Conservation (phyloP, 2,888 invertebrate species). For the Mimachlamys varia region DNA sequence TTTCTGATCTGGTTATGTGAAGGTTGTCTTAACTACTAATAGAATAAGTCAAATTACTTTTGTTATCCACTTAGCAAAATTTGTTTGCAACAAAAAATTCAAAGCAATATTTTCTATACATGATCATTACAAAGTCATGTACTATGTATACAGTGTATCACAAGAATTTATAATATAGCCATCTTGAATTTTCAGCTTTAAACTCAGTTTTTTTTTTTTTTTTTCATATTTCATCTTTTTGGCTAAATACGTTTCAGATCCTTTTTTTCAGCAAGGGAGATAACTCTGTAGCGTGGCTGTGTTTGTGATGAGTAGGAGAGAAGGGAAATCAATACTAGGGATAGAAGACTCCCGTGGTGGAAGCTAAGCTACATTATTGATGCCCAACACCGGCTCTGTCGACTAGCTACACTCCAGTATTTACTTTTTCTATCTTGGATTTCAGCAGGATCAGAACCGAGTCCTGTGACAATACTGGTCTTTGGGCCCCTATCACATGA, state of each 20-base stretch:
- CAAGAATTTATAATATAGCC: neutral
- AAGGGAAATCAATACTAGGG: neutral
- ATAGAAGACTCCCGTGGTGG: neutral
- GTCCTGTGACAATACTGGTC: conserved; percentile 21
- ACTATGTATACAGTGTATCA: neutral
- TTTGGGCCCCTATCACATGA: neutral
- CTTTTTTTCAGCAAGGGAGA: neutral
- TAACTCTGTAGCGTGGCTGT: neutral
- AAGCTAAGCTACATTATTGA: conserved; percentile 34
- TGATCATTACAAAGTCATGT: no score
- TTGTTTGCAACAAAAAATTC: neutral
- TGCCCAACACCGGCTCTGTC: conserved; percentile 13
- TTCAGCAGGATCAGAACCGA: neutral
- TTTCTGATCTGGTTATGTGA: neutral
- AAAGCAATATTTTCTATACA: neutral
- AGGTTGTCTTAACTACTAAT: neutral
- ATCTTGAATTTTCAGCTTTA: neutral
- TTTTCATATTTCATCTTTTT: neutral
- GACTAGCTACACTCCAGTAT: neutral
- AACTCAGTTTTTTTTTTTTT: neutral
- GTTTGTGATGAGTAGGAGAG: neutral
- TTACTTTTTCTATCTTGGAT: conserved; percentile 31
- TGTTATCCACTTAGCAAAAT: neutral
- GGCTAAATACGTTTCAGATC: neutral
- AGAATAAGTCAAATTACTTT: neutral